Conservation (phyloP, 2,113 vertebrate species). For the Otolemur garnettii region DNA sequence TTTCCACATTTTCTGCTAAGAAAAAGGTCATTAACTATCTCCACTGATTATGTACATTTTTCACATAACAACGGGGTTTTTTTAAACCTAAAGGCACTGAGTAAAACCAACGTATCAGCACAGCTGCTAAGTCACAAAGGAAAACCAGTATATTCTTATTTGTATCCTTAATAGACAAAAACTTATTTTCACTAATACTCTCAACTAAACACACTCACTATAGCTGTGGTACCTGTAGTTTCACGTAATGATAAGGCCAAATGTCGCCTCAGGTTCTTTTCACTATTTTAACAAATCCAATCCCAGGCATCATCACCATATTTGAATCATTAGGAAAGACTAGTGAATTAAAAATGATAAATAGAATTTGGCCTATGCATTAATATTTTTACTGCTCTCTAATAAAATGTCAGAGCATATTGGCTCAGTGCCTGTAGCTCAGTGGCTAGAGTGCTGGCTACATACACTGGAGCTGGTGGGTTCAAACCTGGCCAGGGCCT, state of each 20-base stretch:
- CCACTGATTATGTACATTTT: slow-evolving; percentile 23
- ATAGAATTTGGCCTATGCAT: not conserved
- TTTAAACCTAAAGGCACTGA: not conserved
- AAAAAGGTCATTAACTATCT: slow-evolving; percentile 31
- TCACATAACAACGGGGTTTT: not conserved
- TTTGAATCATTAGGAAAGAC: not conserved
- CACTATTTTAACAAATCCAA: not conserved
- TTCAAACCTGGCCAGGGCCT: too few species aligned
- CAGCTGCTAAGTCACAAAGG: not conserved
- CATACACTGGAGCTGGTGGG: too few species aligned
- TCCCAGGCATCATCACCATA: not conserved
- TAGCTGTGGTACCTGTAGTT: not conserved
- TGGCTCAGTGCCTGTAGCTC: too few species aligned
- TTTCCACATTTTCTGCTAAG: slow-evolving; percentile 14
- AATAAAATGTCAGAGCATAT: not conserved
- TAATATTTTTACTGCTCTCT: slow-evolving; percentile 9
- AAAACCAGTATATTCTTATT: slow-evolving; percentile 3
- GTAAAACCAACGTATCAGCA: not conserved
- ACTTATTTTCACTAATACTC: slow-evolving; percentile 42
- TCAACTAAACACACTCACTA: not conserved
- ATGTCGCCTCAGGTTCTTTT: not conserved
- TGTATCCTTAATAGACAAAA: slow-evolving; percentile 19
- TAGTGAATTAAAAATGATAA: slow-evolving; percentile 26
- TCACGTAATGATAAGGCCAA: not conserved
- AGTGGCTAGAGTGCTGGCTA: too few species aligned